These are phyloP conservation scores for Heterodera carotae DNA, from an alignment of 1,140 invertebrate species.

Conservation along the genomic window DNA sequence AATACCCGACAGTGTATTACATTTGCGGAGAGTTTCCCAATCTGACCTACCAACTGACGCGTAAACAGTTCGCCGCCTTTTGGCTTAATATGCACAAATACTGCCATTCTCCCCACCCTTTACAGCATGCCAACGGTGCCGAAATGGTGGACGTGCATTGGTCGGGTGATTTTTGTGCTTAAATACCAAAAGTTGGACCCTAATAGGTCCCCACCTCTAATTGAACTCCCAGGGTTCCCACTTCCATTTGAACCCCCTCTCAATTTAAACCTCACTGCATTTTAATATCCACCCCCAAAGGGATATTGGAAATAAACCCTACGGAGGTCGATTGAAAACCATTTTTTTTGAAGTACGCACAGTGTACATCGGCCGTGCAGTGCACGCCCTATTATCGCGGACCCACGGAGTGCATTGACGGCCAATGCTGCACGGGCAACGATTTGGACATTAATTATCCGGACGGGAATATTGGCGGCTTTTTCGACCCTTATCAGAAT, in stretches of 20 bases:
- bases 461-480: conserved; percentile 10
- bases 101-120: background rate
- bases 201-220: too few species aligned
- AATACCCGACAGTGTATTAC: conserved; percentile 41
- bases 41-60: conserved; percentile 28
- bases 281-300: too few species aligned
- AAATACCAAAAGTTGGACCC: too few species aligned
- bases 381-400: conserved; percentile 34
- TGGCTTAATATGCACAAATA: background rate
- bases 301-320: too few species aligned
- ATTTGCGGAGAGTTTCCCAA: conserved; percentile 47
- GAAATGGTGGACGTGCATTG: conserved; percentile 46
- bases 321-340: too few species aligned
- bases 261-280: too few species aligned
- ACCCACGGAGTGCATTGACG: conserved; percentile 34
- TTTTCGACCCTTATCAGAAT: conserved; percentile 19
- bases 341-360: conserved; percentile 18
- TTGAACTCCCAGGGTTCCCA: too few species aligned
- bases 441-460: conserved; percentile 29
- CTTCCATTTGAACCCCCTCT: too few species aligned
- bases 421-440: conserved; percentile 33
- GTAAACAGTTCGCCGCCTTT: conserved; percentile 22
- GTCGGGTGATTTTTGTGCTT: background rate
- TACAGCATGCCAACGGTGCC: conserved; percentile 48
- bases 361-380: conserved; percentile 27